A percentile compares a stretch with the other conserved stretches of the same genome.
These are phyloP conservation scores for Aquatica leii DNA, from an alignment of 2,888 invertebrate species.

Conservation along the genomic window DNA sequence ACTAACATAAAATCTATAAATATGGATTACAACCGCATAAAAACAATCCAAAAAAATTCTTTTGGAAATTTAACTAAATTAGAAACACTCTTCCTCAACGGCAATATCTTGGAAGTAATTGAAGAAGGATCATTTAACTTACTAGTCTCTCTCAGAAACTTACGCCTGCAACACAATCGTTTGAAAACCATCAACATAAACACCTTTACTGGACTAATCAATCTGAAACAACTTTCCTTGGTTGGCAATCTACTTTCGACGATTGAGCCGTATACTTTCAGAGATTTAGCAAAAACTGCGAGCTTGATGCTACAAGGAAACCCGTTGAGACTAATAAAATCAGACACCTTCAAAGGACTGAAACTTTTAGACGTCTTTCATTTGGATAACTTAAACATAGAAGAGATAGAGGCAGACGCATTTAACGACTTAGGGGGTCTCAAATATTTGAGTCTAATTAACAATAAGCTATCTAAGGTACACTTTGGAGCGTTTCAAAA, in stretches of 20 bases:
- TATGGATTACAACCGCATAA: background rate
- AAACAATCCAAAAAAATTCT: background rate
- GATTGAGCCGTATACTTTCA: background rate
- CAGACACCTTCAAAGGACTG: conserved; percentile 1
- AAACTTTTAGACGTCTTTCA: background rate
- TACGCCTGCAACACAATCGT: background rate
- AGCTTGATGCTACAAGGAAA: background rate
- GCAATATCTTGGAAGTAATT: background rate
- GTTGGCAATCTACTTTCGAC: background rate
- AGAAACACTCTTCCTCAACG: background rate
- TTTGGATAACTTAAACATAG: background rate
- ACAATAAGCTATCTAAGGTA: conserved; percentile 13
- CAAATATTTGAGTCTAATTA: background rate
- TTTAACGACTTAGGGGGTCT: background rate
- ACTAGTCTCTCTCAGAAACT: background rate
- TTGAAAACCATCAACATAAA: background rate
- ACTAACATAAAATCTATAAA: background rate
- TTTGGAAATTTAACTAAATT: background rate
- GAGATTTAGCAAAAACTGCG: no score
- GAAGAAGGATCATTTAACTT: background rate
- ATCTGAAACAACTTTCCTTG: background rate
- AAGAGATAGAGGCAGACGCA: background rate
- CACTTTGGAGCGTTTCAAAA: conserved; percentile 1
- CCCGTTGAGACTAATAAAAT: background rate
- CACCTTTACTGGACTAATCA: background rate